Base-by-base conservation (phyloP, 1,140 invertebrate species). In the Hyphantria cunea region DNA sequence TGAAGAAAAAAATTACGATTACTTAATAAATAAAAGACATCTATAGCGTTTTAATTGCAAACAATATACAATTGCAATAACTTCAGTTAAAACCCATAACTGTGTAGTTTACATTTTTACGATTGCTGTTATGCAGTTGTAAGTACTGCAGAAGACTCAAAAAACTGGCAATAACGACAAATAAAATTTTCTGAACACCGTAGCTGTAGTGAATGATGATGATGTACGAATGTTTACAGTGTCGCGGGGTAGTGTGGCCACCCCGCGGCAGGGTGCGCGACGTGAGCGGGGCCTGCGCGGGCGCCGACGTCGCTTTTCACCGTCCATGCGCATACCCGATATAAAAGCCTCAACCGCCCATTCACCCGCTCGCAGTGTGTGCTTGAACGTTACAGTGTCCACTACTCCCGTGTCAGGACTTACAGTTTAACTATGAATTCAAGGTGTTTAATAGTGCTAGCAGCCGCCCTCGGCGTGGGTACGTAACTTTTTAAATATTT, bases 321-420 rank as follows among this genome's bases (percentile, higher is more conserved):
- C 77, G 81, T 52, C 72, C 64, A 64, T 66, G 68, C 74, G 72
- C 76, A 73, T 76, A 84, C 87, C 84, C 82, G 74, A 82, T 90
- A 90, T 90, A 90, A 87, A 90, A 89, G 86, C 83, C 71, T 82
- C 74, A 68, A 80, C 62, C 79, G 75, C 84, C 86, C 87, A 86
- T 86, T 90, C 87, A 87, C 86, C 84, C 86, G 87, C 83, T 78
- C 87, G 87, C 87, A 90, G 87, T 90, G 79, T 85, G 87, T 90
- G 87, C 79, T 87, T 73, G 80, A 82, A 85, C 87, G 84, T 88
- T 80, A 85, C 56, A 86, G 87, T 89, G 84, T 76, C 78, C 76
- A 87, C 87, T 79, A 71, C 79, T 78, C 66, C 70, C 74, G 85
- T 88, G 84, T 76, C 83, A 88, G 82, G 85, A 88, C 85, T 88